phyloP scores from a whole-genome alignment of 1,140 invertebrate genomes.

The Drosophila obscura region DNA sequence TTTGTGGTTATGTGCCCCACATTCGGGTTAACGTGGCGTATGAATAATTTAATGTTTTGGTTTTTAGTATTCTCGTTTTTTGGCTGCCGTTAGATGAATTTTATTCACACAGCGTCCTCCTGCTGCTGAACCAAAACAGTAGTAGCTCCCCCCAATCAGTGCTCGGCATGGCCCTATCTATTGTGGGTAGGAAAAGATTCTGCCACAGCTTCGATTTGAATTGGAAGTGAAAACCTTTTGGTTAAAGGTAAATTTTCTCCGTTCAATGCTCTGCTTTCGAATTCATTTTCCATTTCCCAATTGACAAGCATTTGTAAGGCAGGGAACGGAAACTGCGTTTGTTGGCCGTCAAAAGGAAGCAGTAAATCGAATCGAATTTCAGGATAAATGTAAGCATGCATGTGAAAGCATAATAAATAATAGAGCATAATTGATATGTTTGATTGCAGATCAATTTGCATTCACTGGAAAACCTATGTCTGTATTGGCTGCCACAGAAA shows the following conservation, averaged over 20 bases:
- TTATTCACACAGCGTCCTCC: constrained; percentile 12
- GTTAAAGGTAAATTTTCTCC: constrained; percentile 17
- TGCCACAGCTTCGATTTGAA: constrained; percentile 24
- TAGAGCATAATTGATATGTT: constrained; percentile 5
- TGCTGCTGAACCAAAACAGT: constrained; percentile 6
- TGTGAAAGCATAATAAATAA: constrained; percentile 22
- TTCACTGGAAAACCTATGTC: constrained; percentile 18
- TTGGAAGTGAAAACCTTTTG: background rate
- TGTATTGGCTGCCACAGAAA: constrained; percentile 9
- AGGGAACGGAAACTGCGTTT: constrained; percentile 26
- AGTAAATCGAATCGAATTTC: constrained; percentile 49
- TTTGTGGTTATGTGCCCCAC: constrained; percentile 63
- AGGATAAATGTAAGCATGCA: constrained; percentile 14
- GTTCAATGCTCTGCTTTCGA: constrained; percentile 9
- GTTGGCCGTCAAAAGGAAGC: constrained; percentile 40
- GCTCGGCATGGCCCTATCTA: too few species aligned
- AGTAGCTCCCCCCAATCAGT: too few species aligned
- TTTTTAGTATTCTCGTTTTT: constrained; percentile 22
- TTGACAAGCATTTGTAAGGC: constrained; percentile 28
- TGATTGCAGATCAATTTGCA: constrained; percentile 32
- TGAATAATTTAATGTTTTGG: constrained; percentile 67
- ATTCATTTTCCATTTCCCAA: background rate
- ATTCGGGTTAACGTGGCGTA: constrained; percentile 54
- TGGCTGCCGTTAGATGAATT: constrained; percentile 57
- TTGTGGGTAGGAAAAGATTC: background rate